Conservation (phyloP, 2,888 invertebrate species). For the Nephrotoma appendiculata region DNA sequence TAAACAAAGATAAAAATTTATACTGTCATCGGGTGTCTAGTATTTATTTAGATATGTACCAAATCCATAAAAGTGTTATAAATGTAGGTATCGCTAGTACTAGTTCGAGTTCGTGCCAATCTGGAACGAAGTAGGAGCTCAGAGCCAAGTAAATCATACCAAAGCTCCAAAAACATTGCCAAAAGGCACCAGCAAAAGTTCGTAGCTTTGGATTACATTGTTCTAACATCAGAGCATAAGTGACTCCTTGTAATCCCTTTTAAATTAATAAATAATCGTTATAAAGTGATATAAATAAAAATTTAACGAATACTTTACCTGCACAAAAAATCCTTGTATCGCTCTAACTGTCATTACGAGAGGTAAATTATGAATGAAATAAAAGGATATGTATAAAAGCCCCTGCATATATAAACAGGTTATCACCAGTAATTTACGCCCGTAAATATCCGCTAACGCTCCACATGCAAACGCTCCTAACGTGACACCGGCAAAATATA, state of each 20-base stretch:
- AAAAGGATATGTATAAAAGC: conserved; percentile 18
- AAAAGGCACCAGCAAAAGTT: conserved; percentile 32
- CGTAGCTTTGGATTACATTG: conserved; percentile 32
- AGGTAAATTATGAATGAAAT: conserved; percentile 21
- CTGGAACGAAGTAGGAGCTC: conserved; percentile 32
- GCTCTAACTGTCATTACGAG: conserved; percentile 28
- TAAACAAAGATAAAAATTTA: conserved; percentile 10
- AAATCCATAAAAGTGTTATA: conserved; percentile 30
- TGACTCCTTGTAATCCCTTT: conserved; percentile 33
- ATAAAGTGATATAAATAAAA: not conserved
- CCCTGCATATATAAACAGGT: conserved; percentile 31
- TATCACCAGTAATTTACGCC: conserved; percentile 30
- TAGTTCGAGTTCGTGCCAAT: conserved; percentile 38
- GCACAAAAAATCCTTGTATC: conserved; percentile 33
- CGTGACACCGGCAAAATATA: conserved; percentile 31
- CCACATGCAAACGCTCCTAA: conserved; percentile 31
- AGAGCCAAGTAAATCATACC: conserved; percentile 32
- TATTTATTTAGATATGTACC: conserved; percentile 19
- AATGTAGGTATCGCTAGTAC: conserved; percentile 35
- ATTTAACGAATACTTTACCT: conserved; percentile 16
- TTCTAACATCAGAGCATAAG: conserved; percentile 36
- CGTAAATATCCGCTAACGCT: conserved; percentile 29
- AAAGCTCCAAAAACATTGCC: conserved; percentile 34
- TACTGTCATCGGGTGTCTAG: not conserved
- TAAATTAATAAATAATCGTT: conserved; percentile 11